phyloP scores from a whole-genome alignment of 64 coral and sea anemone genomes.

The Porites lutea region DNA sequence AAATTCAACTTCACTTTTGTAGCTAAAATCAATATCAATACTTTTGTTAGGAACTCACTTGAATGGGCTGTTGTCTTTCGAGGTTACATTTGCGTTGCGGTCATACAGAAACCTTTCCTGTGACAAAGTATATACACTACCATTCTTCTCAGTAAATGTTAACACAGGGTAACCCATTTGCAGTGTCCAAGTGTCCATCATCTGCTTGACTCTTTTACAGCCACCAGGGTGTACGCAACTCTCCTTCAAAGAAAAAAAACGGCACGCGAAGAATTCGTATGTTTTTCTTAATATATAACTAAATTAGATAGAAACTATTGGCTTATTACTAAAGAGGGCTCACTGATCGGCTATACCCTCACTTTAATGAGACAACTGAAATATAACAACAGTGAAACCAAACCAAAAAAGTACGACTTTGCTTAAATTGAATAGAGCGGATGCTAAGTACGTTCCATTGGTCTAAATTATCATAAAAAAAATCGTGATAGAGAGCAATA shows the following conservation, averaged over 20 bases:
- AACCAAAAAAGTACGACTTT: too few species aligned
- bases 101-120: constrained; percentile 81
- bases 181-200: constrained; percentile 94
- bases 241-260: constrained; percentile 34
- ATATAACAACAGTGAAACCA: too few species aligned
- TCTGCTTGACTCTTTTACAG: constrained; percentile 52
- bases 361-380: too few species aligned
- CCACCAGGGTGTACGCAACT: constrained; percentile 3
- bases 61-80: constrained; percentile 46
- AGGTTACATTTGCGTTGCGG: constrained; percentile 10
- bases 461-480: too few species aligned
- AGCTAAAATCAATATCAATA: not conserved
- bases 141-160: constrained; percentile 38
- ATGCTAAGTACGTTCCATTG: too few species aligned
- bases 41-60: constrained; percentile 24
- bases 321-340: too few species aligned
- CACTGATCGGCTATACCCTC: too few species aligned
- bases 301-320: too few species aligned
- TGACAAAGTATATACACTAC: constrained; percentile 14
- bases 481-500: too few species aligned
- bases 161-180: constrained; percentile 94
- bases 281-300: too few species aligned
- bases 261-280: not conserved
- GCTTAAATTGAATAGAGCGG: too few species aligned
- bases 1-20: not conserved